A percentile compares a stretch with the other conserved stretches of the same genome.
Conservation (phyloP, 1,140 invertebrate species). For the Catajapyx aquilonaris region DNA sequence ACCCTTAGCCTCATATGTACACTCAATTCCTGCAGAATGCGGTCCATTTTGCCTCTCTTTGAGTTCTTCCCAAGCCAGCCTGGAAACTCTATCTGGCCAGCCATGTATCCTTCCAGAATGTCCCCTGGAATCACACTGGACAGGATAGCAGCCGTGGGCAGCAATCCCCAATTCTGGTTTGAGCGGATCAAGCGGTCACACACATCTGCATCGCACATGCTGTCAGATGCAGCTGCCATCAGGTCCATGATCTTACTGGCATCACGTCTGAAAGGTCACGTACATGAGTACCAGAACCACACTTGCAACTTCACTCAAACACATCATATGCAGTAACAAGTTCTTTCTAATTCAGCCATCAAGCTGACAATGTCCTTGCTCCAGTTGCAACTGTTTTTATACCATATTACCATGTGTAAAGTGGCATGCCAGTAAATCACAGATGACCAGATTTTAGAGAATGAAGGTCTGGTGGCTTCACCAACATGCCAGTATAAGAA, state of each 20-base stretch:
- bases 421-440: no score
- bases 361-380: no score
- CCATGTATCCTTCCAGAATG: slow-evolving; percentile 54
- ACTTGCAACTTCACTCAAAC: no score
- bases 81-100: slow-evolving; percentile 70
- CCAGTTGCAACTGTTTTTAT: no score
- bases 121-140: slow-evolving; percentile 77
- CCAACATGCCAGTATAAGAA: no score
- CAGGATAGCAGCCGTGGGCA: slow-evolving; percentile 48
- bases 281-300: no score
- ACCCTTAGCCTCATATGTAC: slow-evolving; percentile 54
- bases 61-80: slow-evolving; percentile 93
- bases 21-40: slow-evolving; percentile 62
- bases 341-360: no score
- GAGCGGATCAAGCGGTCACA: slow-evolving; percentile 60
- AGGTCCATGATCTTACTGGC: slow-evolving; percentile 27
- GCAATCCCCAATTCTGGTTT: slow-evolving; percentile 44
- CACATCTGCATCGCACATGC: slow-evolving; percentile 65
- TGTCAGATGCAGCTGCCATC: slow-evolving; percentile 58
- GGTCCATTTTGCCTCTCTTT: slow-evolving; percentile 49
- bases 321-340: no score
- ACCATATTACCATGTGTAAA: no score
- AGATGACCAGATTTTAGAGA: no score
- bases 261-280: no score
- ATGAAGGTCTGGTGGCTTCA: no score